Base-by-base conservation (phyloP, 2,888 invertebrate genomes). In the Atrina japonica region DNA sequence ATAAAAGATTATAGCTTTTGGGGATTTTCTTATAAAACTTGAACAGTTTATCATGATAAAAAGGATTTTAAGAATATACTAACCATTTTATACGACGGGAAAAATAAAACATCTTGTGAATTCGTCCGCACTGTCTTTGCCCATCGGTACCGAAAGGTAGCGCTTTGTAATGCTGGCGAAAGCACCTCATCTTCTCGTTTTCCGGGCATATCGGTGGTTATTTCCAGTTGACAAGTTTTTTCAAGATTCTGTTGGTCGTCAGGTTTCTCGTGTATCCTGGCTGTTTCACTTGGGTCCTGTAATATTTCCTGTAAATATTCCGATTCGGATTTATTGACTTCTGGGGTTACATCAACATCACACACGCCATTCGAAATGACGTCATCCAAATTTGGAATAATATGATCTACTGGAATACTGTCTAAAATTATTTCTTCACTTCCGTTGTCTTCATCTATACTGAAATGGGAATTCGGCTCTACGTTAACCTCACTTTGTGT, bases 131-230 rank as follows among this genome's bases (percentile, higher is more conserved):
- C 65, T 1, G 78, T 78, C 67, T 74, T 83, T 23, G 81, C 78
- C 85, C 85, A 86, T 47, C 86, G 73, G 61, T 82, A 85, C 23
- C 82, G 79, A 61, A 80, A 83, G 1, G 71, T 67, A 7, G 83
- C 79, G 41, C 65, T 74, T 70, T 75, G 73, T 14, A 82, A 60
- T 14, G 78, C 65, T 21, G 82, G 80, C 1, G 82, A 80, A 5
- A 77, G 50, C 52, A 56, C 64, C n/a, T 75, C 72, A 7, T 76
- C 75, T n/a, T 66, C 65, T 40, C 49, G 47, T 16, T 47, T 47
- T 7, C 43, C 59, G 5, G 59, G 45, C 59, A 45, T 43, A 16
- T 59, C 27, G 16, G 18, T 30, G n/a, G 18, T 11, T 7, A 14
- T 47, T 47, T 66, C 47, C 21, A 35, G 30, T 3, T 65, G 40